These are phyloP conservation scores for Chrysogorgia sp. DNA, from an alignment of 92 coral and sea anemone genomes.

Conservation along the genomic window DNA sequence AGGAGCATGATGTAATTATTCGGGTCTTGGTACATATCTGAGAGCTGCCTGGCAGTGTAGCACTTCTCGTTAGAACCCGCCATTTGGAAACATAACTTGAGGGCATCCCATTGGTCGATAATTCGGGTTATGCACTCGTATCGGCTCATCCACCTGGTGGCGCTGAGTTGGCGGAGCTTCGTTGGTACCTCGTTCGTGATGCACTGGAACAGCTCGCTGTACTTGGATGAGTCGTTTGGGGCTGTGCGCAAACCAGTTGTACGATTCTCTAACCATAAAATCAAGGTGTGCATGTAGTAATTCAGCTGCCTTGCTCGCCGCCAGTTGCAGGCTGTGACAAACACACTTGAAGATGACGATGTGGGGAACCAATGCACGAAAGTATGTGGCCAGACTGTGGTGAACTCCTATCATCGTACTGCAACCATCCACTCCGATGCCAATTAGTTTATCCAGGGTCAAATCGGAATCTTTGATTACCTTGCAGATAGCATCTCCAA, in stretches of 20 bases:
- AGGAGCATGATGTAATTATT: slow-evolving; percentile 16
- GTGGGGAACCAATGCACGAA: slow-evolving; percentile 6
- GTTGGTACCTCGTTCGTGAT: slow-evolving; percentile 16
- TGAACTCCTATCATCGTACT: slow-evolving; percentile 16
- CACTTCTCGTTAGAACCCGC: slow-evolving; percentile 10
- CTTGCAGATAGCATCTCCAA: slow-evolving; percentile 27
- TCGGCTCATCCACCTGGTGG: slow-evolving; percentile 30
- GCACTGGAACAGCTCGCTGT: slow-evolving; percentile 15
- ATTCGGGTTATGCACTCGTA: slow-evolving; percentile 26
- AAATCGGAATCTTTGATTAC: slow-evolving; percentile 18
- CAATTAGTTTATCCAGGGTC: slow-evolving; percentile 19
- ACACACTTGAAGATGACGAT: slow-evolving; percentile 19
- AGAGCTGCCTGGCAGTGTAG: slow-evolving; percentile 32
- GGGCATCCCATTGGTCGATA: slow-evolving; percentile 25
- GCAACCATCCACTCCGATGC: slow-evolving; percentile 11
- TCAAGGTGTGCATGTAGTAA: slow-evolving; percentile 22
- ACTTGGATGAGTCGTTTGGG: slow-evolving; percentile 17
- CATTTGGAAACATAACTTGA: slow-evolving; percentile 16
- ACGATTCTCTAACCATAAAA: slow-evolving; percentile 22
- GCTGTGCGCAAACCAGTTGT: slow-evolving; percentile 24
- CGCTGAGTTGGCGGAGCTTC: slow-evolving; percentile 24
- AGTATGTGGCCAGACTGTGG: slow-evolving; percentile 29
- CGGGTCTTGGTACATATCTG: slow-evolving; percentile 20
- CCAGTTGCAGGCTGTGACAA: slow-evolving; percentile 37
- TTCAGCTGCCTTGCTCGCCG: slow-evolving; percentile 32